Conservation (phyloP, 2,113 vertebrate genomes). For the Ptyas mucosa region DNA sequence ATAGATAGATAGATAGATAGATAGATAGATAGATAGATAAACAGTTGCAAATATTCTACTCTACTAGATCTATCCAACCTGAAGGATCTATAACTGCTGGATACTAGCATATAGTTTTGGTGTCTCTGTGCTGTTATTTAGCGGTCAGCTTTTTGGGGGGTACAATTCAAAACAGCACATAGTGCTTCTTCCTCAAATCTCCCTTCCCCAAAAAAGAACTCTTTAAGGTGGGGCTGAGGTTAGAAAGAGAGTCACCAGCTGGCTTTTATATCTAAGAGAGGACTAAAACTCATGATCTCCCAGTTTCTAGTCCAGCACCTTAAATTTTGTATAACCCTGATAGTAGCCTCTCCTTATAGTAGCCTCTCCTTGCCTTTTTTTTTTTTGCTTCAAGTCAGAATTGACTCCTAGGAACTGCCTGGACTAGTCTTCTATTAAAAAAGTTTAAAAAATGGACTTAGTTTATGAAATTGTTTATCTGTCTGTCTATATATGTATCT, state of each 20-base stretch:
- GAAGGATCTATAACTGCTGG: not conserved
- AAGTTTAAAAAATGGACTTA: slow-evolving; percentile 59
- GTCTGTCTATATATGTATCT: not conserved
- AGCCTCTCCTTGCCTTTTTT: not conserved
- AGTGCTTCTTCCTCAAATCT: not conserved
- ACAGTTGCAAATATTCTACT: not conserved
- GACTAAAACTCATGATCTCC: not conserved
- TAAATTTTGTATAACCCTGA: not conserved
- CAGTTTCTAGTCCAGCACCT: not conserved
- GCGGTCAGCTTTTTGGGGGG: not conserved
- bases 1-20: not conserved
- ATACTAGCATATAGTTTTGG: not conserved
- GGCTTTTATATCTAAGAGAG: not conserved
- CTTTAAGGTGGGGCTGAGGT: not conserved
- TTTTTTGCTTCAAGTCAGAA: not conserved
- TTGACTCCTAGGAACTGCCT: not conserved
- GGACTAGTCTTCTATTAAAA: slow-evolving; percentile 11
- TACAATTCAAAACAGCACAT: not conserved
- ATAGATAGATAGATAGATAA: not conserved
- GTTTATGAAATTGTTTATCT: slow-evolving; percentile 36
- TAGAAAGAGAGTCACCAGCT: not conserved
- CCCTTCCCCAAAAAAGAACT: not conserved
- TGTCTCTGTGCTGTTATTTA: not conserved
- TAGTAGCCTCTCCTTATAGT: too few species aligned
- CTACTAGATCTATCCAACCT: not conserved